A percentile compares a stretch with the other conserved stretches of the same genome.
phyloP scores from a whole-genome alignment of 2,113 vertebrate species.

The Ornithorhynchus anatinus region DNA sequence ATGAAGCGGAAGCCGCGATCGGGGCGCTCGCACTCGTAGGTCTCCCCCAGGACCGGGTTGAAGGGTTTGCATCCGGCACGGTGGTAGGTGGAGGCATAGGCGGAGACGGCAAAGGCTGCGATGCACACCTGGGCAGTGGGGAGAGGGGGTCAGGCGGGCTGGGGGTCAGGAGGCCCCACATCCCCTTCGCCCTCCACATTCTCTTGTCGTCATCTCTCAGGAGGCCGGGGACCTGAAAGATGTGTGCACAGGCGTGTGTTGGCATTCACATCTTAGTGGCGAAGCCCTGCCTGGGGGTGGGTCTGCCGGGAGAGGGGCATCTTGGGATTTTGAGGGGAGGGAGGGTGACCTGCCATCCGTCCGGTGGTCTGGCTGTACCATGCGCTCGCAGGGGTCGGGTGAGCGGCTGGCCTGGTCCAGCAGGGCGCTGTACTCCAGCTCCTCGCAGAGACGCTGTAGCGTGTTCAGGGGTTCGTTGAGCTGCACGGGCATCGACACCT shows the following conservation, averaged over 20 bases:
- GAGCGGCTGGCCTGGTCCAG: constrained; percentile 81
- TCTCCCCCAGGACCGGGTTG: constrained; percentile 93
- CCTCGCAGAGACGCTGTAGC: constrained; percentile 88
- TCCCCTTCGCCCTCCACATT: no score
- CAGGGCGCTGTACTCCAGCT: constrained; percentile 86
- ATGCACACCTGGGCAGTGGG: constrained; percentile 78
- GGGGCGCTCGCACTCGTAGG: constrained; percentile 84
- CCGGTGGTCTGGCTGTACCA: constrained; percentile 74
- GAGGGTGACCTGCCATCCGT: neutral
- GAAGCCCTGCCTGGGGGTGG: neutral
- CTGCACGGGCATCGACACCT: constrained; percentile 87
- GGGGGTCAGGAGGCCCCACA: neutral
- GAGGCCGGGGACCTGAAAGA: no score
- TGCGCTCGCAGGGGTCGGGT: constrained; percentile 83
- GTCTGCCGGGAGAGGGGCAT: neutral
- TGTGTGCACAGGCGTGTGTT: no score
- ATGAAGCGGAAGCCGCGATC: constrained; percentile 87
- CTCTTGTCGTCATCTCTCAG: neutral
- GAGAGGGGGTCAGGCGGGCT: fast-evolving
- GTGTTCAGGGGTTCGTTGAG: constrained; percentile 87
- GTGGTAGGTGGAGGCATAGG: constrained; percentile 89
- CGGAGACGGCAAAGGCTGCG: constrained; percentile 87
- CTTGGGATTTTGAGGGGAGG: neutral
- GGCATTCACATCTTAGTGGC: no score
- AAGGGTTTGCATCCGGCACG: constrained; percentile 91